phyloP scores from a whole-genome alignment of 2,113 vertebrate genomes.

The Phasianus colchicus region DNA sequence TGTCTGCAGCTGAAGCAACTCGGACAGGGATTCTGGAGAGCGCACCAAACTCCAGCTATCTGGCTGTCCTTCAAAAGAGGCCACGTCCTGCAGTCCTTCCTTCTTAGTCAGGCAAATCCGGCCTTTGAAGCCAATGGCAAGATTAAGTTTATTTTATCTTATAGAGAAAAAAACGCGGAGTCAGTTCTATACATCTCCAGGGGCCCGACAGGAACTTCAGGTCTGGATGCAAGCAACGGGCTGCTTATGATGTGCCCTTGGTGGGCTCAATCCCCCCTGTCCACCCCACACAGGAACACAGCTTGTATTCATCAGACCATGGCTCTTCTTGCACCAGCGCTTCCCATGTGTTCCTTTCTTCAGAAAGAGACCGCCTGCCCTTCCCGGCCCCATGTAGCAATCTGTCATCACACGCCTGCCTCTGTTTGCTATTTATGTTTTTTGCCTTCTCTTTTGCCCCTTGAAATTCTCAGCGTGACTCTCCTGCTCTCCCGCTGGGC shows the following conservation, averaged over 20 bases:
- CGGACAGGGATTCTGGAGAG: not conserved
- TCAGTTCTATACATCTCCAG: not conserved
- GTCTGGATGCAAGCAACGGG: not conserved
- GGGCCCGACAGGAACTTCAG: not conserved
- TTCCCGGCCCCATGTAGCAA: not conserved
- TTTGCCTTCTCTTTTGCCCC: not conserved
- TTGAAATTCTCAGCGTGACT: not conserved
- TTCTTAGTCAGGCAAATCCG: not conserved
- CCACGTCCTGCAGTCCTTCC: not conserved
- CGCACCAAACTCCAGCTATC: not conserved
- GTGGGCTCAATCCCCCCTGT: not conserved
- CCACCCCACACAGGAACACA: not conserved
- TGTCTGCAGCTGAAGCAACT: not conserved
- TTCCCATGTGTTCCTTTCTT: not conserved
- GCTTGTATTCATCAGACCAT: not conserved
- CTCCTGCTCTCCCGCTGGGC: rapidly evolving
- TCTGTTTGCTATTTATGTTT: not conserved
- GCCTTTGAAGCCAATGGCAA: not conserved
- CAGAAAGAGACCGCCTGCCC: not conserved
- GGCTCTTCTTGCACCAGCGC: not conserved
- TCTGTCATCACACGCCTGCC: not conserved
- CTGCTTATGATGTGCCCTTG: rapidly evolving
- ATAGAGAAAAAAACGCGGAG: not conserved
- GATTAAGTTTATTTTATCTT: not conserved
- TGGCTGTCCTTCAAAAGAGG: not conserved